phyloP scores from a whole-genome alignment of 2,797 vertebrate species.

The Chromis chromis region DNA sequence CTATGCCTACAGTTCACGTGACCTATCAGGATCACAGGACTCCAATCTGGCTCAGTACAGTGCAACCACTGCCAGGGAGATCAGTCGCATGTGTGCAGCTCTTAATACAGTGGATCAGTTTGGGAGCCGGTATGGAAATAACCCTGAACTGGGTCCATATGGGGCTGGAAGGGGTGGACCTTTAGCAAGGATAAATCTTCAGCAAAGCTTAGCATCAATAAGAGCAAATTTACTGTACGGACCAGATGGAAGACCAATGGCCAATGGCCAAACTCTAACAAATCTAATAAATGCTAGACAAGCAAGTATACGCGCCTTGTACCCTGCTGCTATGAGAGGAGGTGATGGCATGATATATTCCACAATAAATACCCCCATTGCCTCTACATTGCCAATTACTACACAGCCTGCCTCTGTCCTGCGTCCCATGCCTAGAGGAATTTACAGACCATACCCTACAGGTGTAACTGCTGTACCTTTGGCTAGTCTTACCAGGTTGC shows the following conservation, averaged over 20 bases:
- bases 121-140: constrained; percentile 88
- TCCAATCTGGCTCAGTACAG: constrained; percentile 97
- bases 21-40: constrained; percentile 89
- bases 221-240: constrained; percentile 91
- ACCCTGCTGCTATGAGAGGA: constrained; percentile 92
- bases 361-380: constrained; percentile 98
- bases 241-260: constrained; percentile 86
- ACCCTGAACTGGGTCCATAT: constrained; percentile 90
- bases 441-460: constrained; percentile 91
- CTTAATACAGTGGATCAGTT: constrained; percentile 97
- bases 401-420: constrained; percentile 94
- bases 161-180: constrained; percentile 84
- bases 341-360: constrained; percentile 99
- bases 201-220: constrained; percentile 88
- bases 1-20: constrained; percentile 87
- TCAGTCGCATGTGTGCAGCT: constrained; percentile 98
- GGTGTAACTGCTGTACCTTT: constrained; percentile 92
- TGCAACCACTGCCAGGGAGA: constrained; percentile 97
- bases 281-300: constrained; percentile 89
- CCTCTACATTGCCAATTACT: constrained; percentile 98
- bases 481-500: constrained; percentile 92
- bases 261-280: constrained; percentile 88
- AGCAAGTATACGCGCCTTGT: constrained; percentile 90
- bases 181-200: constrained; percentile 83
- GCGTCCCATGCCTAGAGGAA: constrained; percentile 90